Evolutionary conservation across 2,113 vertebrate species (phyloP), one percentile per base, ranked within the genome.

Genomic region (Xiphorhynchus elegans): DNA sequence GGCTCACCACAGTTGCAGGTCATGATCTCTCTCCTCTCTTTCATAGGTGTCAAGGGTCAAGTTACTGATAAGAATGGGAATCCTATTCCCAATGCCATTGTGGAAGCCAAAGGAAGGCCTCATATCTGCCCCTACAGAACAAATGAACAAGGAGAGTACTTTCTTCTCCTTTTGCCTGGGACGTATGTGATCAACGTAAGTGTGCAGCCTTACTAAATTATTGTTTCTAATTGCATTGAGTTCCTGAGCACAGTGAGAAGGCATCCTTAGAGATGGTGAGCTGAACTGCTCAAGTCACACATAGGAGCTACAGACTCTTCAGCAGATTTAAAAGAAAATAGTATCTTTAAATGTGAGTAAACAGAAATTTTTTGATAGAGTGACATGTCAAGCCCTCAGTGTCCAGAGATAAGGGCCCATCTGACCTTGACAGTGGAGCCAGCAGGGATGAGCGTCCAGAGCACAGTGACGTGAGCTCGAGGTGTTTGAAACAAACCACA

Each of bases 11-110:
- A 40, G 10, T 4, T 17, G 23, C 4, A 26, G 10, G 3, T 24
- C 29, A 8, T 53, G 26, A 89, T 49, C 70, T 49, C 89, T 42
- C 68, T 78, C 23, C 59, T 67, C 56, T 67, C 29, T 29, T 31
- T 53, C 52, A 28, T 28, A 99, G 99, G 99, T 79, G 93, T 99
- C 82, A 99, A 99, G 96, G 99, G 99, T 44, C 99, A 98, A 86
- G 99, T 99, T 85, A 96, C 98, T 25, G 97, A 99, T 69, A 75
- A 89, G 17, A 93, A 97, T 2, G 97, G 98, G 25, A 81, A 91
- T 64, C 98, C 99, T 6, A 97, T 99, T 44, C 96, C 98, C 62
- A 98, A 98, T 0, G 99, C 98, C 13, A 97, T 98, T 2, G 99
- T 99, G 87, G 98, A 99, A 96, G 98, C 99, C 68, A 33, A 96